Percentiles rank a stretch among this genome's conserved stretches.
Evolutionary conservation across 1,140 invertebrate genomes (phyloP).

Genomic region (Drosophila kepulauana): DNA sequence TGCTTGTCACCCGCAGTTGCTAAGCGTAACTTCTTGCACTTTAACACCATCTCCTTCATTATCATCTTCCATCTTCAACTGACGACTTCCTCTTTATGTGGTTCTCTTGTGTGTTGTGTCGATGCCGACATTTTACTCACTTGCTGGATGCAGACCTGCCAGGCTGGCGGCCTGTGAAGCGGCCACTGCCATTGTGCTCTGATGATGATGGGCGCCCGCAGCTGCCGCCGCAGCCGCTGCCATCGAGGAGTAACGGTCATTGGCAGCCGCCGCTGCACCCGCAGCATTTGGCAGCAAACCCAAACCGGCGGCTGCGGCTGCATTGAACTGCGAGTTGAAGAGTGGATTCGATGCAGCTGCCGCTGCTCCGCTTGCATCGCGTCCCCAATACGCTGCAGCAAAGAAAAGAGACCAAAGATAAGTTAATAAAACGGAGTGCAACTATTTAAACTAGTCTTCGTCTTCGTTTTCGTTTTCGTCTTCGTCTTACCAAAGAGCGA

Average conservation of each 20-base stretch:
- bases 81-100: background rate
- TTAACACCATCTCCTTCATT: background rate
- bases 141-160: conserved; percentile 88
- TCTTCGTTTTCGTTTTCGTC: too few relatives aligned
- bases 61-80: background rate
- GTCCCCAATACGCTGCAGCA: conserved; percentile 89
- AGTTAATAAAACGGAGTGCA: background rate
- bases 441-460: too few relatives aligned
- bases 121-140: conserved; percentile 86
- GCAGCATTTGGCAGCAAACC: conserved; percentile 81
- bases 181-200: conserved; percentile 91
- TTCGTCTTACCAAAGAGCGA: conserved; percentile 87
- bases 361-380: conserved; percentile 86
- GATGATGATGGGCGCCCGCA: conserved; percentile 87
- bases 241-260: conserved; percentile 78
- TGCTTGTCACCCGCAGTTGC: too few relatives aligned
- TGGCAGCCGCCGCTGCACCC: conserved; percentile 58
- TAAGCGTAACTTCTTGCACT: too few relatives aligned
- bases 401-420: conserved; percentile 51
- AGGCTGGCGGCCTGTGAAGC: conserved; percentile 93
- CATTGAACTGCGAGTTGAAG: conserved; percentile 84
- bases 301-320: conserved; percentile 85
- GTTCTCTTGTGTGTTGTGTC: background rate
- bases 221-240: conserved; percentile 85
- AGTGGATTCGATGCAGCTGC: conserved; percentile 84